phyloP scores from a whole-genome alignment of 2,888 invertebrate genomes.

The Arctia plantaginis region DNA sequence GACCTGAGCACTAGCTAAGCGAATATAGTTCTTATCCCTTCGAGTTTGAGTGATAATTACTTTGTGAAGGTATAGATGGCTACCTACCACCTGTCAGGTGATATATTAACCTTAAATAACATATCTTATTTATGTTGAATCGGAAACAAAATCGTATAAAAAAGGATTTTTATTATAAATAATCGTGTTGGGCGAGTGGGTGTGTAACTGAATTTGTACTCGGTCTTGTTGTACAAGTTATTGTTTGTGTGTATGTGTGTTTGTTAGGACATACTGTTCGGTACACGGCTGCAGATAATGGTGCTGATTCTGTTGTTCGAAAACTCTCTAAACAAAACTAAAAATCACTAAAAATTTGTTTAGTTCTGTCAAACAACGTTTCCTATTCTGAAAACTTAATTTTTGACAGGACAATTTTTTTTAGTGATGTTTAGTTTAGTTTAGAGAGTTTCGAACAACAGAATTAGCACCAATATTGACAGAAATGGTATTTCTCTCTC shows the following conservation, averaged over 20 bases:
- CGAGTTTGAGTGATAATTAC: slow-evolving; percentile 61
- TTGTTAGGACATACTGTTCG: slow-evolving; percentile 50
- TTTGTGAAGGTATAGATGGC: slow-evolving; percentile 50
- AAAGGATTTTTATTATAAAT: slow-evolving; percentile 81
- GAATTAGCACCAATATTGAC: no score
- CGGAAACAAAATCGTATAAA: slow-evolving; percentile 85
- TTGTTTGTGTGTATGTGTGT: slow-evolving; percentile 62
- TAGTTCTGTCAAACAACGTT: no score
- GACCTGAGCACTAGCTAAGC: slow-evolving; percentile 59
- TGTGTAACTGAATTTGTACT: slow-evolving; percentile 84
- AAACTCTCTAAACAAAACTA: no score
- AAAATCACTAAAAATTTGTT: no score
- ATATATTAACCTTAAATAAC: slow-evolving; percentile 86
- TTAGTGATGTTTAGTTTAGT: no score
- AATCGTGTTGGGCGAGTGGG: slow-evolving; percentile 77
- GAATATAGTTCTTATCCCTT: slow-evolving; percentile 57
- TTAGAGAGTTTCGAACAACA: no score
- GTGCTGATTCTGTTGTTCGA: no score
- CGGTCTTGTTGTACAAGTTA: slow-evolving; percentile 77
- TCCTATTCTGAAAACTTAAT: no score
- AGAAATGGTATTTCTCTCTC: slow-evolving; percentile 73
- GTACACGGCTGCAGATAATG: slow-evolving; percentile 65
- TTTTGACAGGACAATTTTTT: no score
- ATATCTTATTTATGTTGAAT: slow-evolving; percentile 87
- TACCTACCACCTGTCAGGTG: slow-evolving; percentile 86